Evolutionary conservation across 2,113 vertebrate species (phyloP).

Genomic region (Gymnobelideus leadbeateri): DNA sequence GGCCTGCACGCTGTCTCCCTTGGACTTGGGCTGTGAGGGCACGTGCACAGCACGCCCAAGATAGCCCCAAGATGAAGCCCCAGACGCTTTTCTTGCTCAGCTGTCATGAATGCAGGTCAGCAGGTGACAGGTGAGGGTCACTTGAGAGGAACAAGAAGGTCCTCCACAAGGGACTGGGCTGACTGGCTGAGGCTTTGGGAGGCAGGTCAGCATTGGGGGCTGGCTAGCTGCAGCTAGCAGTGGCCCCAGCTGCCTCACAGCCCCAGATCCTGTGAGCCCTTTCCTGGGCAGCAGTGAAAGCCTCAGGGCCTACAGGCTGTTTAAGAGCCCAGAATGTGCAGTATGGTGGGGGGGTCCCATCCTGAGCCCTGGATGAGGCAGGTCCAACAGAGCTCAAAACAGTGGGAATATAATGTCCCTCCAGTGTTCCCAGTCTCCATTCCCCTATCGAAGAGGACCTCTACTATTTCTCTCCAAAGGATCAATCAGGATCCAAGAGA

Average conservation of each 20-base stretch:
- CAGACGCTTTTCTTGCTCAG: no score
- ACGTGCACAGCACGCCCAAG: no score
- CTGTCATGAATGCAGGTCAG: no score
- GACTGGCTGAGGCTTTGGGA: neutral
- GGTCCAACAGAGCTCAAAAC: neutral
- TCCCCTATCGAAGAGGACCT: neutral
- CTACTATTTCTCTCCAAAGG: constrained; percentile 2
- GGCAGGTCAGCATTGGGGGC: neutral
- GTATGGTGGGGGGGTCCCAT: neutral
- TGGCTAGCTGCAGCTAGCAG: neutral
- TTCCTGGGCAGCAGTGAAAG: neutral
- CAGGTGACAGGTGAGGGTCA: no score
- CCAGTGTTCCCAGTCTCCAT: neutral
- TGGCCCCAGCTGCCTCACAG: constrained; percentile 11
- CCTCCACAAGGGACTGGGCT: no score
- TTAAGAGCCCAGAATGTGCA: neutral
- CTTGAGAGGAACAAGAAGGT: no score
- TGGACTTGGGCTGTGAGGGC: no score
- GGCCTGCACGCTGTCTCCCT: no score
- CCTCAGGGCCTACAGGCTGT: no score
- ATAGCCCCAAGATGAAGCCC: no score
- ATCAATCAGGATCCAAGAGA: constrained; percentile 2
- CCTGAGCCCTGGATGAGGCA: constrained; percentile 6
- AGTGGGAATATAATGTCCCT: neutral
- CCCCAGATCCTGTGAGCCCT: constrained; percentile 7